phyloP scores from a whole-genome alignment of 2,113 vertebrate genomes.

The Takifugu bimaculatus region DNA sequence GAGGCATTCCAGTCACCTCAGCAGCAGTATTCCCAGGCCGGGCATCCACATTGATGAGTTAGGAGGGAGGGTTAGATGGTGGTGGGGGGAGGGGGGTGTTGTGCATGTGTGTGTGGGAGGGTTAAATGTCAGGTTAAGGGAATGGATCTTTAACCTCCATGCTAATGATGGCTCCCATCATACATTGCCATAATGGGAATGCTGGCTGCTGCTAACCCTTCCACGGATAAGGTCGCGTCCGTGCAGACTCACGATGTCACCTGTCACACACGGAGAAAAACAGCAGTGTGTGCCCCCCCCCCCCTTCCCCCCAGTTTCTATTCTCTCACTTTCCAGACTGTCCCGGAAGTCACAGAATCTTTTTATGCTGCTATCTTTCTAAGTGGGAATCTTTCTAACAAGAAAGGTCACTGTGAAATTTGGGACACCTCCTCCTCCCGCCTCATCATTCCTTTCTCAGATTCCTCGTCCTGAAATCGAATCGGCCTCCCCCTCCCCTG shows the following conservation, averaged over 20 bases:
- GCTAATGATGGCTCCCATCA: slow-evolving; percentile 40
- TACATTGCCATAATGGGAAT: slow-evolving; percentile 21
- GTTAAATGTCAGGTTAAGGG: slow-evolving; percentile 46
- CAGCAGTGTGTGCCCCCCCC: slow-evolving; percentile 1
- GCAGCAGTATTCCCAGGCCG: slow-evolving; percentile 71
- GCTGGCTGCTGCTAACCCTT: slow-evolving; percentile 11
- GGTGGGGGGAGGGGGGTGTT: not conserved
- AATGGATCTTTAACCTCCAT: slow-evolving; percentile 46
- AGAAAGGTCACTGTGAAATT: slow-evolving; percentile 66
- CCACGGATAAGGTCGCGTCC: not conserved
- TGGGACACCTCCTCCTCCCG: slow-evolving; percentile 34
- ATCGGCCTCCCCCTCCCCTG: slow-evolving; percentile 40
- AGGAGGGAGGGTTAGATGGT: not conserved
- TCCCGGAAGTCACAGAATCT: slow-evolving; percentile 46
- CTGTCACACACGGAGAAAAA: slow-evolving; percentile 5
- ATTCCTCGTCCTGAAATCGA: slow-evolving; percentile 57
- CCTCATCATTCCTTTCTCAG: not conserved
- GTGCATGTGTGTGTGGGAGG: not conserved
- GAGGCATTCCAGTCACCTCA: slow-evolving; percentile 74
- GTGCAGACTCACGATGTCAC: slow-evolving; percentile 11
- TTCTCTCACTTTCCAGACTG: slow-evolving; percentile 17
- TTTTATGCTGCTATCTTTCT: not conserved
- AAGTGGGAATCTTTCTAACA: slow-evolving; percentile 27
- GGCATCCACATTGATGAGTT: slow-evolving; percentile 55
- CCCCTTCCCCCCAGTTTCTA: no score